A percentile compares a stretch with the other conserved stretches of the same genome.
These are phyloP conservation scores for Panonychus citri DNA, from an alignment of 1,140 invertebrate genomes.

Conservation along the genomic window DNA sequence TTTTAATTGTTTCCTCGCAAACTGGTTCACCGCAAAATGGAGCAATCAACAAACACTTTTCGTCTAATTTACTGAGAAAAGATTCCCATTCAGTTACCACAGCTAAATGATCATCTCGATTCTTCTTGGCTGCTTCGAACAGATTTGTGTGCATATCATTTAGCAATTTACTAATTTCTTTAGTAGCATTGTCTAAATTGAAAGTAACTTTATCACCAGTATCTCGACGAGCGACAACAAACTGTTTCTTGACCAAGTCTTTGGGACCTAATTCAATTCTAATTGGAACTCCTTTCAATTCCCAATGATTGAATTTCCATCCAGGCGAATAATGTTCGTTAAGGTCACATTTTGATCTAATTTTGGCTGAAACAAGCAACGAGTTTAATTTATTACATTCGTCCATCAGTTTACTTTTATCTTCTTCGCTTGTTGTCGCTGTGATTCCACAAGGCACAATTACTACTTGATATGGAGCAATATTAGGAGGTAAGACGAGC, in stretches of 20 bases:
- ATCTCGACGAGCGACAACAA: slow-evolving; percentile 71
- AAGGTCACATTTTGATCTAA: slow-evolving; percentile 55
- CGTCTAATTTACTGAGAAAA: slow-evolving; percentile 53
- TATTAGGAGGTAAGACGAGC: slow-evolving; percentile 73
- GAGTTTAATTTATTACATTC: slow-evolving; percentile 46
- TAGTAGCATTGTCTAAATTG: slow-evolving; percentile 29
- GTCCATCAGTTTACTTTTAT: slow-evolving; percentile 38
- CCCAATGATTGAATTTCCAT: slow-evolving; percentile 99
- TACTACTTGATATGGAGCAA: slow-evolving; percentile 58
- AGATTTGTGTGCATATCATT: slow-evolving; percentile 59
- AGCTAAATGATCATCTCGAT: slow-evolving; percentile 46
- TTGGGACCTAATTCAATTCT: slow-evolving; percentile 87
- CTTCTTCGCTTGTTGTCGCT: slow-evolving; percentile 42
- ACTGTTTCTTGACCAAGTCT: slow-evolving; percentile 60
- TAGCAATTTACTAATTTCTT: slow-evolving; percentile 38
- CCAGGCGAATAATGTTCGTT: slow-evolving; percentile 92
- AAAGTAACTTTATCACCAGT: slow-evolving; percentile 54
- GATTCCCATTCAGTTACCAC: slow-evolving; percentile 50
- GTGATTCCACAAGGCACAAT: slow-evolving; percentile 94
- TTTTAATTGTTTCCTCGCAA: slow-evolving; percentile 91
- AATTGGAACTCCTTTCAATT: slow-evolving; percentile 90
- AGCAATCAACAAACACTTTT: slow-evolving; percentile 64
- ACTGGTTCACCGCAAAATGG: slow-evolving; percentile 73
- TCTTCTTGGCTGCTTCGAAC: slow-evolving; percentile 48
- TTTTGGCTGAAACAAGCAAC: slow-evolving; percentile 24